Evolutionary conservation across 37 sponge, comb jelly and placozoan species (phyloP).

Genomic region (Mnemiopsis leidyi): DNA sequence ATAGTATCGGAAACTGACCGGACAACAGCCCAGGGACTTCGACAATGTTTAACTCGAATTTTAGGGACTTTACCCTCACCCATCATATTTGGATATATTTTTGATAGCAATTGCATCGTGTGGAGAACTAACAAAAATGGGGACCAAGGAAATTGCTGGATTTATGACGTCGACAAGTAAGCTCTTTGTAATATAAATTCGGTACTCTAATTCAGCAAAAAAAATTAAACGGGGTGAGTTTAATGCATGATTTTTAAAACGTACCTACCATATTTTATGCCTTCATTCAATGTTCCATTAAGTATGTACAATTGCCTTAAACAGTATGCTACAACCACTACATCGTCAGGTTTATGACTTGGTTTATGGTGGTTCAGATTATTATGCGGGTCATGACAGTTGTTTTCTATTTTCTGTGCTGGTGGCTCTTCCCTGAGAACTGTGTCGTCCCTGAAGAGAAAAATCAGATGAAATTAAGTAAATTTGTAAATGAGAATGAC

Average conservation of each 20-base stretch:
- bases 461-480: neutral
- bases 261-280: too few relatives aligned
- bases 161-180: conserved; percentile 34
- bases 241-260: too few relatives aligned
- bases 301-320: too few relatives aligned
- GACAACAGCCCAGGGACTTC: conserved; percentile 9
- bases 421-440: conserved; percentile 8
- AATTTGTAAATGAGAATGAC: neutral
- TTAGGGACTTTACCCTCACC: conserved; percentile 44
- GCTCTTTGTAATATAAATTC: too few relatives aligned
- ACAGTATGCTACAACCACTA: too few relatives aligned
- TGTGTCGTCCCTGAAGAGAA: neutral
- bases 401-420: conserved; percentile 1
- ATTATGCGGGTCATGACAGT: neutral
- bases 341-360: neutral
- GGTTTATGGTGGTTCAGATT: conserved; percentile 6
- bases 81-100: neutral
- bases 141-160: conserved; percentile 46
- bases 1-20: conserved; percentile 22
- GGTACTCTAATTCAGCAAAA: too few relatives aligned
- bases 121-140: conserved; percentile 1
- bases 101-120: conserved; percentile 47
- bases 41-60: neutral
- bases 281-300: too few relatives aligned
- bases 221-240: too few relatives aligned